Percentiles rank a stretch among this genome's conserved stretches.
phyloP scores from a whole-genome alignment of 1,140 invertebrate genomes.

The Cydia fagiglandana region DNA sequence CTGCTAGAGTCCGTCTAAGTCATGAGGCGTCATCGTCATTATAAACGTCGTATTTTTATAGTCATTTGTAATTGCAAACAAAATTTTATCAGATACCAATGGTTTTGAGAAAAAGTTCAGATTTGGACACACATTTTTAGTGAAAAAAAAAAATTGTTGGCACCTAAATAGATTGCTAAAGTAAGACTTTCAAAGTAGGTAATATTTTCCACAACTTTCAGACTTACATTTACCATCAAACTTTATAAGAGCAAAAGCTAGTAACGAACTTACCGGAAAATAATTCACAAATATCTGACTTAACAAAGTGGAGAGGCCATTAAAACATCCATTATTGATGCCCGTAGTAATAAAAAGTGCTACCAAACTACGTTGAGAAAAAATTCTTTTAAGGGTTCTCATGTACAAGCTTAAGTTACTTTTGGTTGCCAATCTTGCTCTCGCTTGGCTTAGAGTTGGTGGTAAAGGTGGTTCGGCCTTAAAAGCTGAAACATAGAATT shows the following conservation, averaged over 20 bases:
- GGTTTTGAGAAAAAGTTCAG: too few relatives aligned
- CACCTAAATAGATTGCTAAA: too few relatives aligned
- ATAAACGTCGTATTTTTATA: too few relatives aligned
- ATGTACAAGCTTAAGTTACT: conserved; percentile 26
- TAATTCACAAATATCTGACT: conserved; percentile 41
- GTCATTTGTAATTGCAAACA: too few relatives aligned
- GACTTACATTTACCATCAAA: background rate
- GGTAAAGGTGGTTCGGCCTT: conserved; percentile 79
- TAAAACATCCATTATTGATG: conserved; percentile 43
- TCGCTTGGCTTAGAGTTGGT: conserved; percentile 74
- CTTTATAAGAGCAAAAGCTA: background rate
- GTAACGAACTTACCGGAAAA: conserved; percentile 37
- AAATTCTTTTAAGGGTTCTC: conserved; percentile 34
- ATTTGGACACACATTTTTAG: too few relatives aligned
- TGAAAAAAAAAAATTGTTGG: too few relatives aligned
- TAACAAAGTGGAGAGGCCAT: conserved; percentile 38
- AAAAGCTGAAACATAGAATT: conserved; percentile 77
- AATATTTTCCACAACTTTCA: too few relatives aligned
- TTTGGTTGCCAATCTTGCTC: conserved; percentile 14
- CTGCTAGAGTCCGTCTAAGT: too few relatives aligned
- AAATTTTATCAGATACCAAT: too few relatives aligned
- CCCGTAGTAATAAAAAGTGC: conserved; percentile 36
- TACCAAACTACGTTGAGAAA: conserved; percentile 33
- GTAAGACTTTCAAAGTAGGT: too few relatives aligned
- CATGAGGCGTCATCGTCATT: too few relatives aligned